phyloP scores from a whole-genome alignment of 2,888 invertebrate species.

The Trichogramma evanescens region DNA sequence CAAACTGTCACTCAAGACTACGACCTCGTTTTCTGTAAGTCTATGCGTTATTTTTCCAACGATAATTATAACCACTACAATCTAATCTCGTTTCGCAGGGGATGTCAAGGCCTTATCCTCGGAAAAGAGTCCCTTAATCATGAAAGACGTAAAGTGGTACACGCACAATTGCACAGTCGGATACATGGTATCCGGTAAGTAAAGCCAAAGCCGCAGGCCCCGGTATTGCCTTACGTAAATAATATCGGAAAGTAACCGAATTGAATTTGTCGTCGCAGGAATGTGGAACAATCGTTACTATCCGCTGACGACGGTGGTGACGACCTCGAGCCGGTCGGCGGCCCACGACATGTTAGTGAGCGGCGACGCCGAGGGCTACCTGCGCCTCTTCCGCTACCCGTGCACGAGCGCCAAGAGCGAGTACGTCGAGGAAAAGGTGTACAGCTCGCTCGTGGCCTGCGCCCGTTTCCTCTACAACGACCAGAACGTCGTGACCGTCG shows the following conservation, averaged over 20 bases:
- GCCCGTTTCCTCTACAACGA: slow-evolving; percentile 82
- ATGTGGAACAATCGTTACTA: slow-evolving; percentile 89
- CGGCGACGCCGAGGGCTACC: slow-evolving; percentile 84
- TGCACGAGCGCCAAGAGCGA: slow-evolving; percentile 80
- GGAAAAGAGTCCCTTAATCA: slow-evolving; percentile 80
- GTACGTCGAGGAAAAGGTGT: slow-evolving; percentile 81
- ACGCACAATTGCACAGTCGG: slow-evolving; percentile 82
- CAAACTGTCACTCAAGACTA: slow-evolving; percentile 88
- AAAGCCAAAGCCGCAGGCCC: background rate
- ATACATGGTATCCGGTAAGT: slow-evolving; percentile 74
- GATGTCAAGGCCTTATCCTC: slow-evolving; percentile 81
- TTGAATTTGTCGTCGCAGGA: slow-evolving; percentile 47
- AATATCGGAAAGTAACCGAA: background rate
- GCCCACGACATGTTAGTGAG: slow-evolving; percentile 77
- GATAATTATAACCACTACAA: background rate
- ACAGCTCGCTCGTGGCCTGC: slow-evolving; percentile 73
- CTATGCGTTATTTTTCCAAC: background rate
- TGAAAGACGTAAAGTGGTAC: slow-evolving; percentile 87
- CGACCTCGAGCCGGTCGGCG: slow-evolving; percentile 73
- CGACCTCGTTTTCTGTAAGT: slow-evolving; percentile 80
- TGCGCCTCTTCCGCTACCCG: slow-evolving; percentile 81
- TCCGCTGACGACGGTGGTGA: slow-evolving; percentile 73
- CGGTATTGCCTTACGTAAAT: background rate
- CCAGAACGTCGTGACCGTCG: slow-evolving; percentile 75
- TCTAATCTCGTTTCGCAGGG: slow-evolving; percentile 53